A percentile compares a stretch with the other conserved stretches of the same genome.
Evolutionary conservation across 1,140 invertebrate species (phyloP).

Genomic region (Physella acuta): DNA sequence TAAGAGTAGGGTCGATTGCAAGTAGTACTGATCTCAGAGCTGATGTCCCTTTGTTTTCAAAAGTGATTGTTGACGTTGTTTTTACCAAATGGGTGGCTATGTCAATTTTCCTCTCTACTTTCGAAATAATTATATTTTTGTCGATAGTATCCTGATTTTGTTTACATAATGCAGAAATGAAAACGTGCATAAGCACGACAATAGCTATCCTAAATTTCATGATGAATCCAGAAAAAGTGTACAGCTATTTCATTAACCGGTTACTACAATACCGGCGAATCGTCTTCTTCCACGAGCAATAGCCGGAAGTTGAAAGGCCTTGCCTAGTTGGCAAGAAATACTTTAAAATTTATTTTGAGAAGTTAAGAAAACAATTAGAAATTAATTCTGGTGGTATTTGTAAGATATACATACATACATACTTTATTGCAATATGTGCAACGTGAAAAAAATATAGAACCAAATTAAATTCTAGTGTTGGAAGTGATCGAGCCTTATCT

Average conservation of each 20-base stretch:
- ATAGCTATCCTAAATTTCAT: conserved; percentile 25
- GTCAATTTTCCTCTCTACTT: conserved; percentile 84
- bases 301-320: neutral
- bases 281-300: conserved; percentile 18
- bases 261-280: conserved; percentile 16
- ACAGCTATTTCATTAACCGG: neutral
- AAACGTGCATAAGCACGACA: conserved; percentile 21
- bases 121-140: conserved; percentile 67
- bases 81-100: conserved; percentile 85
- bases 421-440: too few species aligned
- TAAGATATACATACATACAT: too few species aligned
- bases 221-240: conserved; percentile 7
- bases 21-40: conserved; percentile 73
- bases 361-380: too few species aligned
- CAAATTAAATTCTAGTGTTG: too few species aligned
- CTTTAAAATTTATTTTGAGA: too few species aligned
- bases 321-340: conserved; percentile 20
- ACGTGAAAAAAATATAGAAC: too few species aligned
- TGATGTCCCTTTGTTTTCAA: conserved; percentile 79
- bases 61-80: conserved; percentile 74
- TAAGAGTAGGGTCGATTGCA: conserved; percentile 69
- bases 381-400: too few species aligned
- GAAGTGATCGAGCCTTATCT: too few species aligned
- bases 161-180: conserved; percentile 38
- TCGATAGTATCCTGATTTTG: conserved; percentile 46